Evolutionary conservation across 2,113 vertebrate species (phyloP), one percentile per base, ranked within the genome.

Genomic region (Carassius auratus): DNA sequence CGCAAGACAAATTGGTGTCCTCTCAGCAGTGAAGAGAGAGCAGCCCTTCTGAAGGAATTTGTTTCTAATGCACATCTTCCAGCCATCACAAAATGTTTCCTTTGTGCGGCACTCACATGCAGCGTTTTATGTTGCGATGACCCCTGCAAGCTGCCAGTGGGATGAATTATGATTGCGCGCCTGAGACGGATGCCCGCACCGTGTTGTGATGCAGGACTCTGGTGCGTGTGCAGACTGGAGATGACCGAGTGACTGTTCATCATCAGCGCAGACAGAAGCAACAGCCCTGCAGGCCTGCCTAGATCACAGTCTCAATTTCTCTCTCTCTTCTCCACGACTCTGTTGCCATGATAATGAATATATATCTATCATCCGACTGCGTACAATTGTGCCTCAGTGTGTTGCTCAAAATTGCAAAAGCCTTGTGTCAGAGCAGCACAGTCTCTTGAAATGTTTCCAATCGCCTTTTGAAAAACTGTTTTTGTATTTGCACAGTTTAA

Each of bases 211-310:
- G 81, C 64, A 74, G 81, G 81, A 45, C 64, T 69, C 38, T 57
- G 19, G 81, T 87, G 85, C 79, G 71, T 83, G 71, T 86, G 86
- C 36, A 85, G 86, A 87, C 84, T 82, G 52, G 83, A 64, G 86
- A 76, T 81, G 83, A 81, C 86, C 71, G 59, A 76, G 36, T 74
- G 68, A 85, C 71, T 85, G 78, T 85, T 81, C 61, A 85, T 82
- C 84, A 83, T 76, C 79, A n/a, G 50, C 5, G 7, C 68, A 55
- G 85, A 86, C 85, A 61, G 66, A 81, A 74, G 68, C 62, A 62
- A 81, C 71, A 86, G 78, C 78, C 68, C 74, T 26, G 36, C 79
- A 64, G 78, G 81, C 81, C 81, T 48, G 59, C 38, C 77, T 61
- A 48, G 57, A 75, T 74, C 48, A 23, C 15, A 3, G 21, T 62